Conservation (phyloP, 2,797 vertebrate genomes). For the Alosa sapidissima region DNA sequence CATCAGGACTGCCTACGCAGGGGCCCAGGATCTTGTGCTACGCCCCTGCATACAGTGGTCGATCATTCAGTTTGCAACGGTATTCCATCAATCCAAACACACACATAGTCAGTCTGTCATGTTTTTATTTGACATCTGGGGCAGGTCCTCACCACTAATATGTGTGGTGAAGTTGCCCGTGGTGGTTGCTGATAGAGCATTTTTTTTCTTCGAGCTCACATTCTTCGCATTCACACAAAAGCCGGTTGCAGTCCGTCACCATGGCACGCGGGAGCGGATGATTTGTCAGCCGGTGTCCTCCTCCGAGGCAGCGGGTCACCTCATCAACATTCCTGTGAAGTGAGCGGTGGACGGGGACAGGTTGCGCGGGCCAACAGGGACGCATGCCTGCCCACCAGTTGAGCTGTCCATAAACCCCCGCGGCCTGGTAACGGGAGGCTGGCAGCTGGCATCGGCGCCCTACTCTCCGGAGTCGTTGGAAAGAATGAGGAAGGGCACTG, state of each 20-base stretch:
- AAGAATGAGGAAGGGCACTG: conserved; percentile 12
- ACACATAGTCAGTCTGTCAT: neutral
- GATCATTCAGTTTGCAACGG: neutral
- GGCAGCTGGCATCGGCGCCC: conserved; percentile 7
- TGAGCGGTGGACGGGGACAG: conserved; percentile 48
- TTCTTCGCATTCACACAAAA: conserved; percentile 20
- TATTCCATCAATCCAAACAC: neutral
- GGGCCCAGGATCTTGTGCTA: no score
- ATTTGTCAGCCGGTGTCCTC: conserved; percentile 41
- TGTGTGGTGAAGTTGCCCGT: neutral
- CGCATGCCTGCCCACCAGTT: conserved; percentile 56
- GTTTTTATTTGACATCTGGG: neutral
- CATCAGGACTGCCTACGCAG: no score
- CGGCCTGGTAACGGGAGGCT: conserved; percentile 25
- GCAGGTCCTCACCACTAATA: conserved; percentile 1
- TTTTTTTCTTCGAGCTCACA: conserved; percentile 3
- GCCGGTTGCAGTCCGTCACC: conserved; percentile 1
- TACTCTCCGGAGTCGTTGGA: neutral
- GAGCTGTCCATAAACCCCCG: conserved; percentile 49
- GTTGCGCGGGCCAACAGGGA: conserved; percentile 64
- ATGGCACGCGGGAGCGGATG: conserved; percentile 19
- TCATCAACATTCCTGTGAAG: conserved; percentile 72
- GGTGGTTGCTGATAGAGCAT: neutral
- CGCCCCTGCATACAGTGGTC: no score
- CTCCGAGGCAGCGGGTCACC: conserved; percentile 59